A percentile compares a stretch with the other conserved stretches of the same genome.
These are phyloP conservation scores for Orestias chungarensis DNA, from an alignment of 2,797 vertebrate genomes.

Conservation along the genomic window DNA sequence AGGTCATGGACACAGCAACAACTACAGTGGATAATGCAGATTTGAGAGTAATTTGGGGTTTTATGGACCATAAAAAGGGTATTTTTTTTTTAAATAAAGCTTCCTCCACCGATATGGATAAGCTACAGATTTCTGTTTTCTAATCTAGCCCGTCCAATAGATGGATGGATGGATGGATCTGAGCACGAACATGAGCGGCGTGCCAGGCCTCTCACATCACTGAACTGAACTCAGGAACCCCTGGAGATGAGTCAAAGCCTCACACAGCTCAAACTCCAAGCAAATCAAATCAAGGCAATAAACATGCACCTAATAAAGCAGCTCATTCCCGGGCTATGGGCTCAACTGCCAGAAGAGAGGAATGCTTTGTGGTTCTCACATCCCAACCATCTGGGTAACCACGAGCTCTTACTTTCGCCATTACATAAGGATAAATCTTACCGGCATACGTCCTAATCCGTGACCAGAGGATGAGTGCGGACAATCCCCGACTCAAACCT, in stretches of 20 bases:
- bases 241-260: constrained; percentile 33
- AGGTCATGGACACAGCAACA: constrained; percentile 45
- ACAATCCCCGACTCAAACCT: constrained; percentile 52
- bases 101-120: constrained; percentile 41
- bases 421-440: constrained; percentile 68
- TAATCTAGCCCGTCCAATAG: no score
- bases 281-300: constrained; percentile 49
- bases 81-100: constrained; percentile 53
- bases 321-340: constrained; percentile 9
- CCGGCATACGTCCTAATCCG: constrained; percentile 63
- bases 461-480: constrained; percentile 52
- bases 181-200: constrained; percentile 35
- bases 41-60: constrained; percentile 40
- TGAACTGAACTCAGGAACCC: constrained; percentile 50
- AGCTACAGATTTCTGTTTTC: constrained; percentile 50
- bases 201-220: constrained; percentile 59
- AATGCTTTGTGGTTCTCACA: constrained; percentile 27
- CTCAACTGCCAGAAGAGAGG: constrained; percentile 13
- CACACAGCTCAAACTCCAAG: constrained; percentile 16
- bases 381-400: constrained; percentile 28
- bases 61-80: constrained; percentile 46
- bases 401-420: constrained; percentile 42
- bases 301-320: constrained; percentile 48
- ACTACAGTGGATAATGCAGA: constrained; percentile 8
- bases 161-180: constrained; percentile 32